Percentiles rank a stretch among this genome's conserved stretches.
phyloP scores from a whole-genome alignment of 2,797 vertebrate genomes.

The Eospalax fontanierii region DNA sequence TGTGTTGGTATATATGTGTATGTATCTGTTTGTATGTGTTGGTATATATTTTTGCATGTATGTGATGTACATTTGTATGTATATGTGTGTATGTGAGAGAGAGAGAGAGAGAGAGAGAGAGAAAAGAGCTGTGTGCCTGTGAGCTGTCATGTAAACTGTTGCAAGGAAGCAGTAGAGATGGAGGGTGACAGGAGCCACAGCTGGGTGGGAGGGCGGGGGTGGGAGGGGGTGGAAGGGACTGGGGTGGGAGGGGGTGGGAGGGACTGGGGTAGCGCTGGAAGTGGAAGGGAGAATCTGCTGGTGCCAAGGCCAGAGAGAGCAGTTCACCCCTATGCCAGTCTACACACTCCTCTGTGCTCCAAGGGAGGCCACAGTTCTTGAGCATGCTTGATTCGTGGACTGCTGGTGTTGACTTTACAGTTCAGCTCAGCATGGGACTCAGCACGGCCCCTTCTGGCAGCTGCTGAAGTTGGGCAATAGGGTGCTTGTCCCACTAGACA shows the following conservation, averaged over 20 bases:
- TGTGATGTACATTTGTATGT: too few species aligned
- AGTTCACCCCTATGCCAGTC: too few species aligned
- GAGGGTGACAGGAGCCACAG: not conserved
- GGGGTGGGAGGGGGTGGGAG: fast-evolving
- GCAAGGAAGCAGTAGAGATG: not conserved
- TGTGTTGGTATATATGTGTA: too few species aligned
- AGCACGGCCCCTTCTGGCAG: not conserved
- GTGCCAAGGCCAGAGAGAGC: too few species aligned
- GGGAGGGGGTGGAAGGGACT: too few species aligned
- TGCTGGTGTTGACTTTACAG: not conserved
- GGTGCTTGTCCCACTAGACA: fast-evolving
- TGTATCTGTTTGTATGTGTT: too few species aligned
- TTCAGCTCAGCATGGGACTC: not conserved
- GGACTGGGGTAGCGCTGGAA: fast-evolving
- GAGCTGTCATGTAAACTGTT: not conserved
- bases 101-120: not conserved
- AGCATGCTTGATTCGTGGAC: too few species aligned
- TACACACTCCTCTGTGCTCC: too few species aligned
- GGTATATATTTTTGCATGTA: too few species aligned
- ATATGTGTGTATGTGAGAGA: fast-evolving
- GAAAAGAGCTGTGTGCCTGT: too few species aligned
- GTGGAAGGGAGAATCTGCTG: not conserved
- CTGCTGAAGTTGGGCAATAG: not conserved
- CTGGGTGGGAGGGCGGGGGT: not conserved
- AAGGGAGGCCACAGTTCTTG: not conserved